Conservation (phyloP, 92 coral and sea anemone species). For the Isaurus tuberculatus region DNA sequence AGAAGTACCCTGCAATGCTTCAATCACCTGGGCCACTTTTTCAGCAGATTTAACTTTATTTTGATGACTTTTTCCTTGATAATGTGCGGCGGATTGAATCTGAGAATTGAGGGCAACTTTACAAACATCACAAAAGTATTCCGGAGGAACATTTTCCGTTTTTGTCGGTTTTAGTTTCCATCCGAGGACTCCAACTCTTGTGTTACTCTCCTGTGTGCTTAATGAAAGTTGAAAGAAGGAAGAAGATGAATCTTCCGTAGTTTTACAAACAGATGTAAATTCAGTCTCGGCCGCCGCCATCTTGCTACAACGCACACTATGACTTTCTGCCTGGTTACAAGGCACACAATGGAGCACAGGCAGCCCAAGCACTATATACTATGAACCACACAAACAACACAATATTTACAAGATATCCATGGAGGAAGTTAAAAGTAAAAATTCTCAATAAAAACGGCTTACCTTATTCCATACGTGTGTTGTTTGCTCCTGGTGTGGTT, state of each 20-base stretch:
- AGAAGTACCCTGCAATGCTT: not conserved
- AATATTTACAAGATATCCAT: no score
- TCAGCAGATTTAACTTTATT: slow-evolving; percentile 69
- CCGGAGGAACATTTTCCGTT: slow-evolving; percentile 12
- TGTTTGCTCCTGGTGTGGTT: no score
- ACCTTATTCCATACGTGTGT: no score
- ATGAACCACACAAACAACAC: no score
- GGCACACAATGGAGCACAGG: no score
- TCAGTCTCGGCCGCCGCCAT: not conserved
- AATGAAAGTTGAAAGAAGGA: slow-evolving; percentile 30
- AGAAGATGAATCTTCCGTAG: not conserved
- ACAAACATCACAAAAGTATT: slow-evolving; percentile 76
- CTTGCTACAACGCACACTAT: no score
- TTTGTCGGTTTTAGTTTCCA: slow-evolving; percentile 20
- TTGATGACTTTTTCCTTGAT: slow-evolving; percentile 78
- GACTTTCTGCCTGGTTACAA: no score
- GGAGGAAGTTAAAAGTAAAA: no score
- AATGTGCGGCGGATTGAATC: slow-evolving; percentile 86
- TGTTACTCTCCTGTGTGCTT: not conserved
- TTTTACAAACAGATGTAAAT: not conserved
- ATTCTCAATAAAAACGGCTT: no score
- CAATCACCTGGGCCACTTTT: slow-evolving; percentile 53
- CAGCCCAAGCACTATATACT: no score
- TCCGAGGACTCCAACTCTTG: slow-evolving; percentile 27
- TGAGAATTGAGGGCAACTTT: slow-evolving; percentile 75